Evolutionary conservation across 1,140 invertebrate species (phyloP).

Genomic region (Hyles vespertilio): DNA sequence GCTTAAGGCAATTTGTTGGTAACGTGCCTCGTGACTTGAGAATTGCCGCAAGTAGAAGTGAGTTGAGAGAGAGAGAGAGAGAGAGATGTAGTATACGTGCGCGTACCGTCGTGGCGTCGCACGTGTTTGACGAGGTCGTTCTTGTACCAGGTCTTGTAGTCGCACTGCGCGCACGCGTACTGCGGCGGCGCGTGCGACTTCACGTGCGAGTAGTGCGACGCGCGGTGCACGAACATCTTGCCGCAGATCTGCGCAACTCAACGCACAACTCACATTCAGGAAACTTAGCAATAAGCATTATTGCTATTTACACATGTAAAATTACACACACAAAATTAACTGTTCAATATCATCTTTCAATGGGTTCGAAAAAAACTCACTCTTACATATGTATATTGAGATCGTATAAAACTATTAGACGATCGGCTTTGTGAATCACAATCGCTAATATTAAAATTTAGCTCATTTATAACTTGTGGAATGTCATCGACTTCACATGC

Average conservation of each 20-base stretch:
- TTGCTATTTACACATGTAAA: too few relatives aligned
- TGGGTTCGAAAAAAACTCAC: not conserved
- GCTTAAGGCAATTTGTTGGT: too few relatives aligned
- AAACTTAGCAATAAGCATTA: not conserved
- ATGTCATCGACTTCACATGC: too few relatives aligned
- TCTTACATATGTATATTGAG: too few relatives aligned
- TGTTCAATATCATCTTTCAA: not conserved
- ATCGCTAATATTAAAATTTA: too few relatives aligned
- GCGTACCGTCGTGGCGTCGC: not conserved
- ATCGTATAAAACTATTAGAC: too few relatives aligned
- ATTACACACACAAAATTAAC: not conserved
- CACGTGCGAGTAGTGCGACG: conserved; percentile 37
- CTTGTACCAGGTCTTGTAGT: conserved; percentile 41
- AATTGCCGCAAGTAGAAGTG: not conserved
- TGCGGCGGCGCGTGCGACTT: conserved; percentile 38
- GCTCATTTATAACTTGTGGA: too few relatives aligned
- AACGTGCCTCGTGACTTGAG: too few relatives aligned
- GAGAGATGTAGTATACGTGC: not conserved
- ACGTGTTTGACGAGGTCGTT: conserved; percentile 47
- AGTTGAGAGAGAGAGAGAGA: not conserved
- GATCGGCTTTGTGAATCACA: too few relatives aligned
- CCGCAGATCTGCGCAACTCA: conserved; percentile 40
- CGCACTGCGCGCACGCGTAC: conserved; percentile 40
- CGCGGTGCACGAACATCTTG: conserved; percentile 37
- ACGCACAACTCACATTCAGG: not conserved